Evolutionary conservation across 2,888 invertebrate species (phyloP).

Genomic region (Eurytoma californica): DNA sequence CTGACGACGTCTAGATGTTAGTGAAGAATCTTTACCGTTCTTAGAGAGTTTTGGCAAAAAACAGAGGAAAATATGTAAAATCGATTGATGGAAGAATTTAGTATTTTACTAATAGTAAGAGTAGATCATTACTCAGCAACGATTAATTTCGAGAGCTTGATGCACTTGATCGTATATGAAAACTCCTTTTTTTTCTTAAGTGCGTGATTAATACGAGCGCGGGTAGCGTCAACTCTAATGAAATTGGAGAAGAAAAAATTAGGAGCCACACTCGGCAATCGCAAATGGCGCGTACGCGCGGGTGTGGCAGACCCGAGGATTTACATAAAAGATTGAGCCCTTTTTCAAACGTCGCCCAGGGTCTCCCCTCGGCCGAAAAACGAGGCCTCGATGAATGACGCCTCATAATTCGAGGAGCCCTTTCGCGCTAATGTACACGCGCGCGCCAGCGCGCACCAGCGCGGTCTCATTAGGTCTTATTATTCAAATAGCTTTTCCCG

Average conservation of each 20-base stretch:
- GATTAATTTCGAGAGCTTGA: background rate
- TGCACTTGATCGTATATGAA: background rate
- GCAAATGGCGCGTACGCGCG: background rate
- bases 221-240: background rate
- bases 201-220: conserved; percentile 19
- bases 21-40: too few relatives aligned
- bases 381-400: conserved; percentile 37
- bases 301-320: conserved; percentile 21
- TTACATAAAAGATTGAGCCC: conserved; percentile 47
- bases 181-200: background rate
- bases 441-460: background rate
- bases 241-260: background rate
- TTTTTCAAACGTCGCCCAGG: background rate
- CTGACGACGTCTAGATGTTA: background rate
- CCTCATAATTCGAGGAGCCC: conserved; percentile 38
- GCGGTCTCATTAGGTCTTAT: conserved; percentile 59
- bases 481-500: conserved; percentile 58
- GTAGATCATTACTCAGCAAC: background rate
- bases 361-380: background rate
- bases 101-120: too few relatives aligned
- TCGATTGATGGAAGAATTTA: too few relatives aligned
- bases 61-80: too few relatives aligned
- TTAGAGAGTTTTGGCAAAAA: too few relatives aligned
- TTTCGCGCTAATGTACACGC: conserved; percentile 16
- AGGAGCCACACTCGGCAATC: background rate